Evolutionary conservation across 2,113 vertebrate genomes (phyloP).

Genomic region (Peromyscus californicus): DNA sequence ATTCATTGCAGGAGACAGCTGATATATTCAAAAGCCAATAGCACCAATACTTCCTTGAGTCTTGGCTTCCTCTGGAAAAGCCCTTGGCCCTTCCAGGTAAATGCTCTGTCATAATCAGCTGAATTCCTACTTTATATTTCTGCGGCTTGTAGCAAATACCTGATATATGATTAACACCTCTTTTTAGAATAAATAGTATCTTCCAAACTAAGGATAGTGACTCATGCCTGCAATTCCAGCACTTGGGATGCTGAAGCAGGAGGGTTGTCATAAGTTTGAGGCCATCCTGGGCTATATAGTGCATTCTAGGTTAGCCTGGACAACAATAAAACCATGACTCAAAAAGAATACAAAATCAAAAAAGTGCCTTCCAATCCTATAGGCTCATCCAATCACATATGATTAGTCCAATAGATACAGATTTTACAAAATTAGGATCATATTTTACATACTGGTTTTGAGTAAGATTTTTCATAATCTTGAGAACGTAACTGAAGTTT

Average conservation of each 20-base stretch:
- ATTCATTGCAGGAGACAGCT: too few relatives aligned
- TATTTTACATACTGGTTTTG: background rate
- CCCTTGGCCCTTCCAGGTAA: too few relatives aligned
- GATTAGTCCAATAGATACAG: background rate
- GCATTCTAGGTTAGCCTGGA: background rate
- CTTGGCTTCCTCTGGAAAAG: too few relatives aligned
- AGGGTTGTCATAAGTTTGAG: background rate
- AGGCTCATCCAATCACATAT: background rate
- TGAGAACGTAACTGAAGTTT: background rate
- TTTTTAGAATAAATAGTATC: background rate
- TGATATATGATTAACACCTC: background rate
- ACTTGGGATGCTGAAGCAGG: background rate
- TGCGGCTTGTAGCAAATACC: too few relatives aligned
- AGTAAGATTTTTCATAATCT: background rate
- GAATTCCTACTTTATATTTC: too few relatives aligned
- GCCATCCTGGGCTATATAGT: background rate
- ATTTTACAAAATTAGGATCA: constrained; percentile 31
- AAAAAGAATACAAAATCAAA: background rate
- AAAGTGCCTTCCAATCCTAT: background rate
- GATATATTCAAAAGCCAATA: too few relatives aligned
- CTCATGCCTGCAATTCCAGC: background rate
- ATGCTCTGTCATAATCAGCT: too few relatives aligned
- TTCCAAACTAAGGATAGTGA: background rate
- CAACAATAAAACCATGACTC: background rate
- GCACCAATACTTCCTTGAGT: too few relatives aligned